A percentile compares a stretch with the other conserved stretches of the same genome.
These are phyloP conservation scores for Drosophila miranda DNA, from an alignment of 1,140 invertebrate species.

Conservation along the genomic window DNA sequence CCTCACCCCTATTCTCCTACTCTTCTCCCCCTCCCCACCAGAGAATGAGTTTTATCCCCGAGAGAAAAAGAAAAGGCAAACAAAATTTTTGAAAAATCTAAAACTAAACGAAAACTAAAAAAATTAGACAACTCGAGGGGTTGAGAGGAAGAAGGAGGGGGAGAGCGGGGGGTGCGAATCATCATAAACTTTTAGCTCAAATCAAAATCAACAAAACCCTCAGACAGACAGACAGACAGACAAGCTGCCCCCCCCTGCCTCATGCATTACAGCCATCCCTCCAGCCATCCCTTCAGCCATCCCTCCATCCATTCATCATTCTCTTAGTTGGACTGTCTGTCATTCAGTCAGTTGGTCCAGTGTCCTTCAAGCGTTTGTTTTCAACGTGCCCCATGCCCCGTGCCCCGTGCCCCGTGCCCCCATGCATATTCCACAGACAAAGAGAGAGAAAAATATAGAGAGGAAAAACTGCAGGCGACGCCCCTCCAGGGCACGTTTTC, in stretches of 20 bases:
- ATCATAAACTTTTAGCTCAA: conserved; percentile 40
- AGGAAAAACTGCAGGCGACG: conserved; percentile 10
- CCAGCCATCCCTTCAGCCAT: conserved; percentile 25
- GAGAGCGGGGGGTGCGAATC: background rate
- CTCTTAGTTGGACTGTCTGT: conserved; percentile 19
- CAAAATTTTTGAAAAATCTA: conserved; percentile 22
- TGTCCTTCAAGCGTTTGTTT: conserved; percentile 63
- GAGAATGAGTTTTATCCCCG: background rate
- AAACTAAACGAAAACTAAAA: conserved; percentile 5
- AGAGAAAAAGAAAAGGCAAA: conserved; percentile 8
- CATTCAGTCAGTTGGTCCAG: conserved; percentile 37
- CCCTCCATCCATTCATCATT: conserved; percentile 17
- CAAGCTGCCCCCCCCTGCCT: conserved; percentile 4
- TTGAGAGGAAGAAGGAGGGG: too few species aligned
- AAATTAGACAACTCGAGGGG: too few species aligned
- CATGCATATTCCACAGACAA: conserved; percentile 65
- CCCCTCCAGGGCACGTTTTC: conserved; percentile 24
- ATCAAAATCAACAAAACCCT: conserved; percentile 58
- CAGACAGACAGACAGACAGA: conserved; percentile 19
- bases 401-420: conserved; percentile 19
- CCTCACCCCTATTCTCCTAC: background rate
- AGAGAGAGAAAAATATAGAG: conserved; percentile 19
- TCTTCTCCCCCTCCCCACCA: background rate
- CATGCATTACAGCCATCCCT: conserved; percentile 26
- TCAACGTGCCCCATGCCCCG: conserved; percentile 39